A percentile compares a stretch with the other conserved stretches of the same genome.
Evolutionary conservation across 2,113 vertebrate genomes (phyloP).

Genomic region (Ifrita kowaldi): DNA sequence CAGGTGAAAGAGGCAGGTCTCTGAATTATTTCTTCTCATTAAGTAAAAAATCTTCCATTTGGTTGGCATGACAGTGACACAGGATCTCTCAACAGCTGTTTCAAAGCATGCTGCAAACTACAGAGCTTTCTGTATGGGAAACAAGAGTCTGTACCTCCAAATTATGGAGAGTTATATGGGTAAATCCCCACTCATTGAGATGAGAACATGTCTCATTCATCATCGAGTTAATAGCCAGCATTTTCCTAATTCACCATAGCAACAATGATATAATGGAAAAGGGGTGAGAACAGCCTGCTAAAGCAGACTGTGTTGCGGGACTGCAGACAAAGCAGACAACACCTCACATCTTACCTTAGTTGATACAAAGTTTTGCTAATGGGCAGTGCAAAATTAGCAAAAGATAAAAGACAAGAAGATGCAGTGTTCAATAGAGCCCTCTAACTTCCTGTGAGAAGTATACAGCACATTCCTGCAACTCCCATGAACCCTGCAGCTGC

Average conservation of each 20-base stretch:
- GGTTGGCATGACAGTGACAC: conserved; percentile 48
- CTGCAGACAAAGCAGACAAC: background rate
- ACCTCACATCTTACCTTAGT: background rate
- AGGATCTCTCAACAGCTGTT: conserved; percentile 44
- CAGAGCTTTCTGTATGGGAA: conserved; percentile 8
- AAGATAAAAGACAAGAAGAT: background rate
- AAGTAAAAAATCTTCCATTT: conserved; percentile 49
- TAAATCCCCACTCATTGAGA: background rate
- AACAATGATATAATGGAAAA: conserved; percentile 6
- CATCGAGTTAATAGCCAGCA: conserved; percentile 9
- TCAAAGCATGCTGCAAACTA: conserved; percentile 31
- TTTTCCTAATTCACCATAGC: conserved; percentile 19
- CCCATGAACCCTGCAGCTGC: background rate
- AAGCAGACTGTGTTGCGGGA: background rate
- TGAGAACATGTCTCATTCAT: background rate
- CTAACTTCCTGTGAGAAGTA: background rate
- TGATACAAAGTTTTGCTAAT: background rate
- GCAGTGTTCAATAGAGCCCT: rapidly evolving
- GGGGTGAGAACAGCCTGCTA: background rate
- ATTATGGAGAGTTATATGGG: background rate
- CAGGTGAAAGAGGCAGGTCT: conserved; percentile 28
- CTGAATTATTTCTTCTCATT: conserved; percentile 67
- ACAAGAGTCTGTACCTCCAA: background rate
- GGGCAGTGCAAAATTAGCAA: background rate
- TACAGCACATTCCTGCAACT: background rate